These are phyloP conservation scores for Helleia helle DNA, from an alignment of 2,888 invertebrate species.

Conservation along the genomic window DNA sequence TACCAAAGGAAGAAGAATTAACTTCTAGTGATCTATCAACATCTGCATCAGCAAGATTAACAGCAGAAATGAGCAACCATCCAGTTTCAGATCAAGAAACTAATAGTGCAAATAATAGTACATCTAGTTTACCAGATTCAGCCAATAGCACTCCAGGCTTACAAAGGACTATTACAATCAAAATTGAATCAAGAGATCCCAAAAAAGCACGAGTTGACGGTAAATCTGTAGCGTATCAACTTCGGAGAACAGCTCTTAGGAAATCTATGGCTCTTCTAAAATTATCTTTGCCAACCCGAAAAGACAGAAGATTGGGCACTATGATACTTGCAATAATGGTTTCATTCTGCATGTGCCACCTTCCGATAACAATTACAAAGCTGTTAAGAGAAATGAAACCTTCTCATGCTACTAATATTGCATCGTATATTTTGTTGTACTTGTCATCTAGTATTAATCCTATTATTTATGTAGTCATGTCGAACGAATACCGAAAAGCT, in stretches of 20 bases:
- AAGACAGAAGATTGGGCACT: conserved; percentile 82
- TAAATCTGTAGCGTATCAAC: conserved; percentile 23
- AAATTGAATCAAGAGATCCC: conserved; percentile 17
- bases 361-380: conserved; percentile 93
- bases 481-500: conserved; percentile 91
- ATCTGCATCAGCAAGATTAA: conserved; percentile 16
- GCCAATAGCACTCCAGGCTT: neutral
- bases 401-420: conserved; percentile 80
- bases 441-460: conserved; percentile 92
- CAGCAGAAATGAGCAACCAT: conserved; percentile 15
- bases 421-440: conserved; percentile 88
- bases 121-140: too few species aligned
- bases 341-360: conserved; percentile 90
- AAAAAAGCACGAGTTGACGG: neutral
- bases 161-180: conserved; percentile 16
- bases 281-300: conserved; percentile 80
- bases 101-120: too few species aligned
- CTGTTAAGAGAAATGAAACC: conserved; percentile 77
- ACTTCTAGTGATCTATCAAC: conserved; percentile 22
- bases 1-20: conserved; percentile 28
- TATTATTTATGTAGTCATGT: conserved; percentile 94
- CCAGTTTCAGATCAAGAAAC: conserved; percentile 1
- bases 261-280: conserved; percentile 46
- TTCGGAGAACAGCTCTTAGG: conserved; percentile 41
- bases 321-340: conserved; percentile 95